Evolutionary conservation across 2,888 invertebrate species (phyloP), one percentile per base, ranked within the genome.

Genomic region (Heliconius ethilla): DNA sequence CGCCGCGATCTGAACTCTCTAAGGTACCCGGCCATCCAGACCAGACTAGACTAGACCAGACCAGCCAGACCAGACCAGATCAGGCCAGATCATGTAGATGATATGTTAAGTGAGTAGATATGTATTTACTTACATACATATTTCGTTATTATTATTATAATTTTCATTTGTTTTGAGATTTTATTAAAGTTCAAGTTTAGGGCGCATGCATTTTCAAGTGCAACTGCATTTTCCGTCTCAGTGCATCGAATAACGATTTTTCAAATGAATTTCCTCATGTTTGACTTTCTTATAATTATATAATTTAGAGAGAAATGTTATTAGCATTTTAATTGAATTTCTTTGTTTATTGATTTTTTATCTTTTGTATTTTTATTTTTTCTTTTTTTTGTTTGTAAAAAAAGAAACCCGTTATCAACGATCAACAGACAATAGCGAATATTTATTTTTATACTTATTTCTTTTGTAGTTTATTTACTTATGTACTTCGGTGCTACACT

Each of bases 1-100:
- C 63, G 73, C 37, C 73, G 37, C 73, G 62, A 33, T 74, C 59
- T 74, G 73, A 74, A 62, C 73, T 74, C 73, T 74, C 73, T 74
- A 74, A 74, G 73, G 73, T 74, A 74, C 27, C 73, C 73, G 73
- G 40, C 59, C 40, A 18, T 22, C 73, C 37, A 67, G 33, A 37
- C 73, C 63, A 27, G 37, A 25, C 59, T 15, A 40, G 40, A 25
- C 40, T 10, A 74, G 27, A 63, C 63, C 27, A 63, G 63, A 63
- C 63, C 27, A n/a, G 59, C 73, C 73, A 27, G 59, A 37, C 37
- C 73, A 27, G 25, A 25, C 37, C 25, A 74, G 27, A 27, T 25
- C 27, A 63, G 63, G 15, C 63, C 63, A 74, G 40, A 37, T 63
- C 37, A 74, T 59, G 40, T 62, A 62, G 63, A 29, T 70, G 55